Percentiles rank a stretch among this genome's conserved stretches.
Conservation (phyloP, 2,113 vertebrate species). For the Macquaria ambigua region DNA sequence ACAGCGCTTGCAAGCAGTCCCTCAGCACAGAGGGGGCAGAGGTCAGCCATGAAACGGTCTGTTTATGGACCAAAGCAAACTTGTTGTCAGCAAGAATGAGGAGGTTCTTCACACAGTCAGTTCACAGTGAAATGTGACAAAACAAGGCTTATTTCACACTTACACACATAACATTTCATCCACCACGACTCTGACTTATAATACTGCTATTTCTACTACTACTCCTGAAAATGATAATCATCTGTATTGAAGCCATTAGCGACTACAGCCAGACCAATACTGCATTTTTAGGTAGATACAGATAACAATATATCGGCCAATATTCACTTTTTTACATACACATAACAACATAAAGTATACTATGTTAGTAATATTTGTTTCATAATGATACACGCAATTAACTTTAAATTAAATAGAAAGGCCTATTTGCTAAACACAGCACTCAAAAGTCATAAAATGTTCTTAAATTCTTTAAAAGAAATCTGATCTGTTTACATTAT, state of each 20-base stretch:
- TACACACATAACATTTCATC: background rate
- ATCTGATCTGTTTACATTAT: background rate
- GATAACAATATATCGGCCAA: background rate
- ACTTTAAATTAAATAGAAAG: background rate
- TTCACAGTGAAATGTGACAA: background rate
- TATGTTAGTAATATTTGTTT: background rate
- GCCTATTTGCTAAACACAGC: background rate
- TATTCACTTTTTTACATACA: background rate
- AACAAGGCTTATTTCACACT: background rate
- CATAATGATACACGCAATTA: background rate
- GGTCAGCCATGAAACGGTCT: slow-evolving; percentile 70
- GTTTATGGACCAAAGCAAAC: slow-evolving; percentile 8
- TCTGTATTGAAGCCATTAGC: background rate
- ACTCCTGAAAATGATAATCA: background rate
- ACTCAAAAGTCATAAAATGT: background rate
- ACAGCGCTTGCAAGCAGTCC: slow-evolving; percentile 63
- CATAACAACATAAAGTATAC: background rate
- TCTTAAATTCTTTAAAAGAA: background rate
- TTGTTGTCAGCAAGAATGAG: slow-evolving; percentile 10
- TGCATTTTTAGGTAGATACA: background rate
- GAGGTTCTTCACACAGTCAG: background rate
- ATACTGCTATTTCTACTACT: background rate
- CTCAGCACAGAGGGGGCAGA: slow-evolving; percentile 70
- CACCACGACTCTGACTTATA: background rate
- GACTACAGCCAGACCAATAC: background rate